phyloP scores from a whole-genome alignment of 1,140 invertebrate genomes.

The Anagrus nilaparvatae region DNA sequence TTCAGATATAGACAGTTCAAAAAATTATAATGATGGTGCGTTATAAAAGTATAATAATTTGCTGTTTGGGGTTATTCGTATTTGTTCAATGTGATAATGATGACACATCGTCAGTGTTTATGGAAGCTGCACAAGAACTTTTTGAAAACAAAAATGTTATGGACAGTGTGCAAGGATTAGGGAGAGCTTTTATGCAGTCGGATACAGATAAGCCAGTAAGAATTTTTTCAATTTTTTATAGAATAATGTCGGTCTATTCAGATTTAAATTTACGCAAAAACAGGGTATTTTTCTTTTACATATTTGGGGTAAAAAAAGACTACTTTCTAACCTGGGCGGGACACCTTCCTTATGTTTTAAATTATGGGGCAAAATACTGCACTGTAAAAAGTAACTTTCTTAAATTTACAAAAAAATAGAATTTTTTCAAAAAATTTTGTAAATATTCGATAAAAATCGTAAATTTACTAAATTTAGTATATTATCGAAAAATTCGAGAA shows the following conservation, averaged over 20 bases:
- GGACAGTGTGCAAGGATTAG: conserved; percentile 29
- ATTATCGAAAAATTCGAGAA: too few species aligned
- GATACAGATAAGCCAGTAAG: conserved; percentile 30
- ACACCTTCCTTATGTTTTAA: too few species aligned
- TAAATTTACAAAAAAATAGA: too few species aligned
- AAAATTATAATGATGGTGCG: conserved; percentile 26
- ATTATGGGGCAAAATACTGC: too few species aligned
- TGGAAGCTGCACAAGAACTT: conserved; percentile 33
- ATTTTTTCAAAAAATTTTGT: too few species aligned
- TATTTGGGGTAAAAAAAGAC: neutral
- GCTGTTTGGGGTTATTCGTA: conserved; percentile 22
- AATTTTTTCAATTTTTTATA: too few species aligned
- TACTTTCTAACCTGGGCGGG: too few species aligned
- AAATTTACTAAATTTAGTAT: too few species aligned
- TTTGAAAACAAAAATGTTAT: conserved; percentile 31
- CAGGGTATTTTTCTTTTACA: conserved; percentile 1
- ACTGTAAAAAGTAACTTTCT: too few species aligned
- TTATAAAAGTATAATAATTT: conserved; percentile 20
- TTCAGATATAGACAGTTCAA: conserved; percentile 3
- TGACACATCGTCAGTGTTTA: conserved; percentile 27
- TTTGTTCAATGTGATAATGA: conserved; percentile 22
- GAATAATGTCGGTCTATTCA: too few species aligned
- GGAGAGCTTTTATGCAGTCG: conserved; percentile 31
- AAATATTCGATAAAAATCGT: too few species aligned
- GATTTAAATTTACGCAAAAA: too few species aligned